phyloP scores from a whole-genome alignment of 2,888 invertebrate species.

The Polia nebulosa region DNA sequence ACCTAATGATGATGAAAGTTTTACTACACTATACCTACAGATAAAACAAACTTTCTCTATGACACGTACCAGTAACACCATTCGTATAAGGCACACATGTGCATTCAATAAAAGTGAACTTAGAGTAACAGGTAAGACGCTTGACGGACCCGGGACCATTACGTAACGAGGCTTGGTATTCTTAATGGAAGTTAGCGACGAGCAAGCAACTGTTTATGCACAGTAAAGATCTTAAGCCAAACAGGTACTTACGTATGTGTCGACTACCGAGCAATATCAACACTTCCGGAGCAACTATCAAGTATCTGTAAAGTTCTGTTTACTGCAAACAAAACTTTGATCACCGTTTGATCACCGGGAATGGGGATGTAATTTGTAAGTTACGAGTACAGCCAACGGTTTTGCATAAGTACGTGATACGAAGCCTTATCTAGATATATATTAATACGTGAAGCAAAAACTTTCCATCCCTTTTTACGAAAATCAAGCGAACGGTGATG shows the following conservation, averaged over 20 bases:
- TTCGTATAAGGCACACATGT: background rate
- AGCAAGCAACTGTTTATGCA: conserved; percentile 26
- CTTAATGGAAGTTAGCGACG: conserved; percentile 18
- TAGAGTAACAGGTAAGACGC: conserved; percentile 31
- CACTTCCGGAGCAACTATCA: conserved; percentile 7
- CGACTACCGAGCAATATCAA: conserved; percentile 18
- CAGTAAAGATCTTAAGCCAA: conserved; percentile 13
- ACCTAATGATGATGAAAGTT: background rate
- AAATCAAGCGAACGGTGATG: no score
- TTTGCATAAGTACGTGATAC: conserved; percentile 10
- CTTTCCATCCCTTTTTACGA: no score
- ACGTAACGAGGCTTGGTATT: conserved; percentile 27
- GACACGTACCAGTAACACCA: background rate
- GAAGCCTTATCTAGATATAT: no score
- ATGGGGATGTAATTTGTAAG: conserved; percentile 10
- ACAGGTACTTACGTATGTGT: conserved; percentile 11
- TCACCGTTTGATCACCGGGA: conserved; percentile 6
- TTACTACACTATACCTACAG: background rate
- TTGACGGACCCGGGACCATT: conserved; percentile 42
- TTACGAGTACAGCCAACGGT: conserved; percentile 7
- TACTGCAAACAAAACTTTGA: conserved; percentile 30
- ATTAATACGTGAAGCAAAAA: no score
- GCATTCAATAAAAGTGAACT: conserved; percentile 35
- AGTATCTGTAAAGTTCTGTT: conserved; percentile 36
- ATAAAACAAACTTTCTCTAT: background rate